phyloP scores from a whole-genome alignment of 2,797 vertebrate species.

The Parauchenoglanis punctatus region DNA sequence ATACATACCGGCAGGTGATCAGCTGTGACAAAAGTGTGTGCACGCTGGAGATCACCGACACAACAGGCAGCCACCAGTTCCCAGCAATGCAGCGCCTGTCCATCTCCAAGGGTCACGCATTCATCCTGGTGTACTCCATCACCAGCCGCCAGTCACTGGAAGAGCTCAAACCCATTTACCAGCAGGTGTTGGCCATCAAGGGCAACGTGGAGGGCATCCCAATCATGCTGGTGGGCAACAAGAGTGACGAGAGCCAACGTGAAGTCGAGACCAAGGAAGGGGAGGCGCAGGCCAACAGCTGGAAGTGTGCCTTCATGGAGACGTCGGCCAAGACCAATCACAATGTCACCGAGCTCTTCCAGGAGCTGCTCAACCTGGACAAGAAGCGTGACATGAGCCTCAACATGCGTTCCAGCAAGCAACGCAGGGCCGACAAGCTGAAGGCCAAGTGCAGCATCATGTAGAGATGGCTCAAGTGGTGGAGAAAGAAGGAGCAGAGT shows the following conservation, averaged over 20 bases:
- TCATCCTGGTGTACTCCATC: constrained; percentile 86
- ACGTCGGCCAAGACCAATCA: constrained; percentile 90
- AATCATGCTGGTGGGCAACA: constrained; percentile 89
- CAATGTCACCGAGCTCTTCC: constrained; percentile 90
- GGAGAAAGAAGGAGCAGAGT: constrained; percentile 20
- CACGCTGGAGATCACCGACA: constrained; percentile 88
- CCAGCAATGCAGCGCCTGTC: constrained; percentile 88
- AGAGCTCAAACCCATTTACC: constrained; percentile 85
- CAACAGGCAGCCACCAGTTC: constrained; percentile 88
- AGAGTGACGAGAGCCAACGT: constrained; percentile 85
- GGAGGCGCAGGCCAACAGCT: constrained; percentile 83
- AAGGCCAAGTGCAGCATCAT: constrained; percentile 87
- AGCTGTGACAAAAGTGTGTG: constrained; percentile 89
- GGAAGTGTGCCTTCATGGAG: constrained; percentile 90
- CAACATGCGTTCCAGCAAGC: constrained; percentile 82
- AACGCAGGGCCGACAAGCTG: constrained; percentile 85
- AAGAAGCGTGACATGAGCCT: constrained; percentile 85
- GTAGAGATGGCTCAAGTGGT: constrained; percentile 64
- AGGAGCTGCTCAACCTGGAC: constrained; percentile 87
- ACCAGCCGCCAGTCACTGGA: constrained; percentile 87
- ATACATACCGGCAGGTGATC: constrained; percentile 89
- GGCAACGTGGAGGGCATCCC: constrained; percentile 85
- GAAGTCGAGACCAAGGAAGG: constrained; percentile 84
- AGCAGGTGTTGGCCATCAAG: constrained; percentile 86
- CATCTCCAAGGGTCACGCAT: constrained; percentile 88